Evolutionary conservation across 2,113 vertebrate species (phyloP), one percentile per base, ranked within the genome.

Genomic region (Pangasianodon gigas): DNA sequence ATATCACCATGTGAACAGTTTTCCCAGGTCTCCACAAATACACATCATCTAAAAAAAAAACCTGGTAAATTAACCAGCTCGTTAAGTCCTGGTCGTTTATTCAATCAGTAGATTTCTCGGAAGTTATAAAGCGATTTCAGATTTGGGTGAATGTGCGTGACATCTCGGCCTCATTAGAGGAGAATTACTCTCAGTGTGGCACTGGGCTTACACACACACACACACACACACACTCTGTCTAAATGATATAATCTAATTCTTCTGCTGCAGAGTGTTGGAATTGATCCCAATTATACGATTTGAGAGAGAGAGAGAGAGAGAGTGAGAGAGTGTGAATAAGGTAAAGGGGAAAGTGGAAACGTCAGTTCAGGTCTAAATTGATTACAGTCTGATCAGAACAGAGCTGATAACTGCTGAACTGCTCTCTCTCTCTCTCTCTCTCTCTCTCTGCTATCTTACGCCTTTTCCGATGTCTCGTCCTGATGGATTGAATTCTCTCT

Each of bases 161-260:
- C 19, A 21, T 84, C 37, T 44, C 56, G 13, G 18, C 32, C 82
- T 84, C 82, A 62, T 84, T 84, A 84, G 8, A 19, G 60, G 21
- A 67, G 62, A 67, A 67, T n/a, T 67, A n/a, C 62, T 67, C 51
- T 6, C 52, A 58, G 81, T 41, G n/a, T 84, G 56, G 82, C 19
- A 58, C 18, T 84, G 56, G 16, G n/a, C 67, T 52, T 21, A 69
- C 65, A 69, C 85, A 62, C 87, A 79, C 87, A 44, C 58, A 37
- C 87, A 67, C 75, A 52, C 37, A 88, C 87, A 79, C 74, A 80
- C 74, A 62, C 9, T 2, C 69, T 41, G 32, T 77, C n/a, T 75
- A 56, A 75, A 41, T 56, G 67, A 56, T 37, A 21, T 5, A 41
- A 21, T 74, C 32, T 52, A 37, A 10, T 51, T 86, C n/a, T 86